These are phyloP conservation scores for Leptinotarsa defecta DNA, from an alignment of 1,140 invertebrate genomes.

Conservation along the genomic window DNA sequence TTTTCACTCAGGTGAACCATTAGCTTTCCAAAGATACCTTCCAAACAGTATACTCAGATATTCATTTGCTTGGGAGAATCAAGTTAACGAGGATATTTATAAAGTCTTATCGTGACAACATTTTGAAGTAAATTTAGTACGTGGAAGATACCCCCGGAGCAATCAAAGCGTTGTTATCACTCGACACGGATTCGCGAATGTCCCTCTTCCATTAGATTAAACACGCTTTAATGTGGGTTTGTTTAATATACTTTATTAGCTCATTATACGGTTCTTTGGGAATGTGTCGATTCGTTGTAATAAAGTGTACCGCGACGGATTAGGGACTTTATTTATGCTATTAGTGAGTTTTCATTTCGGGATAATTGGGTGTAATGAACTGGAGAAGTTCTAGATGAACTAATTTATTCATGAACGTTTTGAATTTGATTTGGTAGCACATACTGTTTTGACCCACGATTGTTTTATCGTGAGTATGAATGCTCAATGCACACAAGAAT, in stretches of 20 bases:
- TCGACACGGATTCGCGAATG: slow-evolving; percentile 40
- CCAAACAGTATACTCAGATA: slow-evolving; percentile 30
- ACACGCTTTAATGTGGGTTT: slow-evolving; percentile 42
- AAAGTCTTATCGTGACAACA: slow-evolving; percentile 51
- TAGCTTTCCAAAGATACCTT: slow-evolving; percentile 23
- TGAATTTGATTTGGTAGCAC: no score
- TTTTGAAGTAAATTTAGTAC: slow-evolving; percentile 51
- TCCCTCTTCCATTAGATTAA: slow-evolving; percentile 47
- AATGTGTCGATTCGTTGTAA: neutral
- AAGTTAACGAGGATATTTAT: slow-evolving; percentile 51
- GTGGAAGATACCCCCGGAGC: slow-evolving; percentile 43
- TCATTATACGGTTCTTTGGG: slow-evolving; percentile 33
- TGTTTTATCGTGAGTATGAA: no score
- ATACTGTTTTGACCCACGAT: no score
- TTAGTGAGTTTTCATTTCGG: no score
- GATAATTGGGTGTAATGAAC: no score
- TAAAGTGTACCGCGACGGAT: neutral
- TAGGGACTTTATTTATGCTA: neutral
- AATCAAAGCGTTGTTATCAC: slow-evolving; percentile 47
- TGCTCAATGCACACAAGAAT: no score
- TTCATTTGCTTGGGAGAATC: slow-evolving; percentile 45
- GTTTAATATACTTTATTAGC: slow-evolving; percentile 46
- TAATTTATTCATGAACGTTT: no score
- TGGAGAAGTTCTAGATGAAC: no score
- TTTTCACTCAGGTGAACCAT: slow-evolving; percentile 22